A percentile compares a stretch with the other conserved stretches of the same genome.
phyloP scores from a whole-genome alignment of 2,797 vertebrate species.

The Bradypus variegatus region DNA sequence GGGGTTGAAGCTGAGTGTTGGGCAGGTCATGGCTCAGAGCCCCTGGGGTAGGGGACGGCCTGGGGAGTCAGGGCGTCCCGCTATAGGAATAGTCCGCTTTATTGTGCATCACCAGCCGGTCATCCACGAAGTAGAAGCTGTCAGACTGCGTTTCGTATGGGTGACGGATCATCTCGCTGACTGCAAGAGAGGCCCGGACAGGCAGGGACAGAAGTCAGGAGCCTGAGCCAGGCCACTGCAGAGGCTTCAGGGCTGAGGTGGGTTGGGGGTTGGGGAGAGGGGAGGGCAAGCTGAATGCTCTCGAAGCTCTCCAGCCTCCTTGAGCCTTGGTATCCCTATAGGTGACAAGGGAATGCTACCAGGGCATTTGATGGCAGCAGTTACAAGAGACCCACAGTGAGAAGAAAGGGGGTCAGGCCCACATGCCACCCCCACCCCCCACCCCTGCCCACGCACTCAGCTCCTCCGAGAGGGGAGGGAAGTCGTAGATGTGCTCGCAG shows the following conservation, averaged over 20 bases:
- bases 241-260: background rate
- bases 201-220: constrained; percentile 32
- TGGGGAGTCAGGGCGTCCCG: constrained; percentile 80
- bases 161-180: constrained; percentile 94
- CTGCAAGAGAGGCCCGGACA: constrained; percentile 70
- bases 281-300: background rate
- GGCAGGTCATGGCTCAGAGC: background rate
- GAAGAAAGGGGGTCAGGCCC: background rate
- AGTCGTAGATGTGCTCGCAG: constrained; percentile 98
- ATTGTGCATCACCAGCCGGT: constrained; percentile 99
- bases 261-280: background rate
- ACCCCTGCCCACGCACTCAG: constrained; percentile 82
- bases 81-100: constrained; percentile 99
- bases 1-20: background rate
- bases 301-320: background rate
- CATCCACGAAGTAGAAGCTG: constrained; percentile 99
- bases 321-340: background rate
- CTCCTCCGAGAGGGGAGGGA: constrained; percentile 92
- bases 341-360: background rate
- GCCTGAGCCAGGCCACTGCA: background rate
- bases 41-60: background rate
- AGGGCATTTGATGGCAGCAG: too few relatives aligned
- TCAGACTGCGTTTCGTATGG: constrained; percentile 98
- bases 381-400: background rate
- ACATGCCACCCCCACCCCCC: background rate